Evolutionary conservation across 2,113 vertebrate genomes (phyloP).

Genomic region (Dicaeum eximium): DNA sequence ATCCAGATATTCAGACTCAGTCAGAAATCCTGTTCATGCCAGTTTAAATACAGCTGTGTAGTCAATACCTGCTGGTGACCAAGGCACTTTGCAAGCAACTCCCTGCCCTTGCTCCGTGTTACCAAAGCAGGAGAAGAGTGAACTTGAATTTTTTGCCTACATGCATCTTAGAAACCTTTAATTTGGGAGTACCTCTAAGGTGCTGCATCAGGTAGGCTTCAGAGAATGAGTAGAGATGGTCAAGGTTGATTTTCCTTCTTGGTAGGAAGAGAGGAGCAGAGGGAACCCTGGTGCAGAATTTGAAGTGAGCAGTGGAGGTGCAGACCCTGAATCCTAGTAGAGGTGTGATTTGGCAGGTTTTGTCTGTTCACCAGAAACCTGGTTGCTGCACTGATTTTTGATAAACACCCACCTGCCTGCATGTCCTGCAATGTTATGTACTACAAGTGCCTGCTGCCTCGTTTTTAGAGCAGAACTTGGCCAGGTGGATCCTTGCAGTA

Average conservation of each 20-base stretch:
- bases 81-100: not conserved
- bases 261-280: not conserved
- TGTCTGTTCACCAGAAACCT: not conserved
- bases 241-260: not conserved
- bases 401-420: not conserved
- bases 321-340: not conserved
- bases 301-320: not conserved
- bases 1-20: not conserved
- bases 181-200: not conserved
- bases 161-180: not conserved
- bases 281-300: not conserved
- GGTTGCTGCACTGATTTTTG: not conserved
- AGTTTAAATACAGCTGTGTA: not conserved
- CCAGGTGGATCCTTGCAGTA: not conserved
- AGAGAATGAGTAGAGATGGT: not conserved
- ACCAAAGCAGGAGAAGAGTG: not conserved
- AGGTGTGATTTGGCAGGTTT: not conserved
- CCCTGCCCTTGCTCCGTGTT: not conserved
- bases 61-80: not conserved
- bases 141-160: not conserved
- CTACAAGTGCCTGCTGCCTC: not conserved
- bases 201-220: not conserved
- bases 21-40: not conserved
- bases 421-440: not conserved
- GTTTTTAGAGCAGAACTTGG: not conserved